These are phyloP conservation scores for Caenorhabditis imperialis DNA, from an alignment of 2,888 invertebrate species.

Conservation along the genomic window DNA sequence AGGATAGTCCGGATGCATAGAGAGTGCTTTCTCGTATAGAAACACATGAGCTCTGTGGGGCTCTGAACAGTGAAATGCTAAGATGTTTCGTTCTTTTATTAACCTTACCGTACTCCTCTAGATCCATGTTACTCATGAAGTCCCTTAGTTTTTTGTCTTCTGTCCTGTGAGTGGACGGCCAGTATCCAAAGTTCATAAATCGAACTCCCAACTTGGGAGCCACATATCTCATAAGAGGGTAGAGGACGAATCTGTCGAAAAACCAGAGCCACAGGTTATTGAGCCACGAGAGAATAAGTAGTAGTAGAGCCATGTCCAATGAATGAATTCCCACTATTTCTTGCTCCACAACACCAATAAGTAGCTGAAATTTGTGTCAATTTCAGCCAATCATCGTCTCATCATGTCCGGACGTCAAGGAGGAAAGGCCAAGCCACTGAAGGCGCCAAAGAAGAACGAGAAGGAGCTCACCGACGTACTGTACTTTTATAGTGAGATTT, in stretches of 20 bases:
- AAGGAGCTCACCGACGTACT: conserved; percentile 70
- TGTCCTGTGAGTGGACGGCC: conserved; percentile 39
- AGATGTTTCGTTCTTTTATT: background rate
- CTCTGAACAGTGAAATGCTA: conserved; percentile 35
- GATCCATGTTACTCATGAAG: conserved; percentile 9
- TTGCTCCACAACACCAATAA: background rate
- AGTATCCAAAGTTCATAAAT: conserved; percentile 73
- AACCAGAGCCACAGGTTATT: conserved; percentile 61
- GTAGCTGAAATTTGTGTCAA: conserved; percentile 17
- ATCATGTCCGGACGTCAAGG: conserved; percentile 76
- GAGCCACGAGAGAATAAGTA: conserved; percentile 16
- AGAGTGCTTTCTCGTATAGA: conserved; percentile 71
- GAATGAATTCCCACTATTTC: background rate
- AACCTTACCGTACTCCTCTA: conserved; percentile 20
- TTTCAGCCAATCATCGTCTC: conserved; percentile 41
- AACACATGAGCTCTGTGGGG: conserved; percentile 56
- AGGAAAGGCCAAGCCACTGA: conserved; percentile 76
- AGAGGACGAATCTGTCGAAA: conserved; percentile 68
- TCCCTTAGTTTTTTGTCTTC: conserved; percentile 1
- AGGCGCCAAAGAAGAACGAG: conserved; percentile 72
- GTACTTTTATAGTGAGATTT: conserved; percentile 4
- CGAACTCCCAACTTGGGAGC: conserved; percentile 57
- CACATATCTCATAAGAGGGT: conserved; percentile 63
- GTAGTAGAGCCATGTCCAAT: conserved; percentile 21
- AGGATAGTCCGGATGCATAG: conserved; percentile 66